These are phyloP conservation scores for Nothobranchius furzeri DNA, from an alignment of 2,113 vertebrate genomes.

Conservation along the genomic window DNA sequence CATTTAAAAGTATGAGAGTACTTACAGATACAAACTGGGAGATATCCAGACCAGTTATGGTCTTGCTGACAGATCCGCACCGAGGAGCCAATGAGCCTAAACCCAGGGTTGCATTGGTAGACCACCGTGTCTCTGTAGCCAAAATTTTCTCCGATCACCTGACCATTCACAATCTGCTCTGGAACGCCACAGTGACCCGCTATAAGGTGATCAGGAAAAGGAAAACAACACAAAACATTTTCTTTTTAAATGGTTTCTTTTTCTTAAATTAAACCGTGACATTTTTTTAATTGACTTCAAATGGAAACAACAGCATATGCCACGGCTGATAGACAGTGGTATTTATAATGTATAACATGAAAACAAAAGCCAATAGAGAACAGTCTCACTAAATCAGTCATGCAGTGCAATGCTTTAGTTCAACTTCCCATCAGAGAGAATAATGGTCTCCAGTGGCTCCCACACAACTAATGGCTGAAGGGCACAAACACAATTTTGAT, in stretches of 20 bases:
- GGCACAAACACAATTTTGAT: slow-evolving; percentile 35
- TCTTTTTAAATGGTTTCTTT: background rate
- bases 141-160: slow-evolving; percentile 96
- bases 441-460: slow-evolving; percentile 3
- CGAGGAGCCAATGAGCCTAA: slow-evolving; percentile 94
- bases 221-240: background rate
- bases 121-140: slow-evolving; percentile 97
- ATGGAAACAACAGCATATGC: background rate
- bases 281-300: background rate
- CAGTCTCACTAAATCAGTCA: slow-evolving; percentile 13
- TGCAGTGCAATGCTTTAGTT: background rate
- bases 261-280: background rate
- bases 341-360: background rate
- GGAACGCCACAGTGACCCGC: slow-evolving; percentile 95
- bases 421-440: slow-evolving; percentile 3
- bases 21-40: slow-evolving; percentile 96
- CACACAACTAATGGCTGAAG: slow-evolving; percentile 24
- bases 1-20: slow-evolving; percentile 54
- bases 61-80: slow-evolving; percentile 96
- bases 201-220: slow-evolving; percentile 42
- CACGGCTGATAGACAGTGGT: background rate
- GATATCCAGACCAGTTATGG: slow-evolving; percentile 94
- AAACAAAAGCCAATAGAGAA: background rate
- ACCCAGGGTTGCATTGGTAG: slow-evolving; percentile 95
- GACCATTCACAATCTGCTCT: slow-evolving; percentile 93